Evolutionary conservation across 2,888 invertebrate species (phyloP).

Genomic region (Cheilosia pagana): DNA sequence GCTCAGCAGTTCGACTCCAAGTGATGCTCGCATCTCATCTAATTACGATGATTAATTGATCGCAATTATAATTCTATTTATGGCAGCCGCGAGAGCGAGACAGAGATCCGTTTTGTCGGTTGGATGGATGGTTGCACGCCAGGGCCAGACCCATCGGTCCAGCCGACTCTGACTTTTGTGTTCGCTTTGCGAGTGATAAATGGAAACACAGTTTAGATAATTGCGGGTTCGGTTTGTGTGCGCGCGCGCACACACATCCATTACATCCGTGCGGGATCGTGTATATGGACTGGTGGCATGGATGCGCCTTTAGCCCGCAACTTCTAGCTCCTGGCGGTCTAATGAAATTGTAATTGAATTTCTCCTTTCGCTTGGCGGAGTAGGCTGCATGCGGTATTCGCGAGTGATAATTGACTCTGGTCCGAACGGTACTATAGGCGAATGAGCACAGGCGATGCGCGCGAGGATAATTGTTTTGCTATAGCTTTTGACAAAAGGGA

Average conservation of each 20-base stretch:
- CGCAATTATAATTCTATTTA: slow-evolving; percentile 80
- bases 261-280: slow-evolving; percentile 50
- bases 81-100: slow-evolving; percentile 73
- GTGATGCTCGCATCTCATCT: slow-evolving; percentile 75
- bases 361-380: slow-evolving; percentile 50
- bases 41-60: slow-evolving; percentile 80
- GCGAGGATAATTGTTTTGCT: slow-evolving; percentile 72
- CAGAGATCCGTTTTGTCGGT: slow-evolving; percentile 45
- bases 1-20: slow-evolving; percentile 28
- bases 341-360: slow-evolving; percentile 75
- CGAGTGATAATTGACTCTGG: slow-evolving; percentile 50
- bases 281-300: not conserved
- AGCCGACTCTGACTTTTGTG: slow-evolving; percentile 36
- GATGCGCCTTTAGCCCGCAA: slow-evolving; percentile 11
- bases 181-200: slow-evolving; percentile 71
- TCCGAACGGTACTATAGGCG: slow-evolving; percentile 1
- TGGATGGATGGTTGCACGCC: slow-evolving; percentile 29
- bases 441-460: slow-evolving; percentile 3
- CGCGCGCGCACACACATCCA: slow-evolving; percentile 52
- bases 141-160: not conserved
- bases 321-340: slow-evolving; percentile 71
- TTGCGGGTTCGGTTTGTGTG: slow-evolving; percentile 74
- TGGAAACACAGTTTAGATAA: slow-evolving; percentile 76
- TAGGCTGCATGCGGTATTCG: slow-evolving; percentile 7
- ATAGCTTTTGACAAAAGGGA: slow-evolving; percentile 73